phyloP scores from a whole-genome alignment of 2,113 vertebrate genomes.

The Chelonoidis abingdonii region DNA sequence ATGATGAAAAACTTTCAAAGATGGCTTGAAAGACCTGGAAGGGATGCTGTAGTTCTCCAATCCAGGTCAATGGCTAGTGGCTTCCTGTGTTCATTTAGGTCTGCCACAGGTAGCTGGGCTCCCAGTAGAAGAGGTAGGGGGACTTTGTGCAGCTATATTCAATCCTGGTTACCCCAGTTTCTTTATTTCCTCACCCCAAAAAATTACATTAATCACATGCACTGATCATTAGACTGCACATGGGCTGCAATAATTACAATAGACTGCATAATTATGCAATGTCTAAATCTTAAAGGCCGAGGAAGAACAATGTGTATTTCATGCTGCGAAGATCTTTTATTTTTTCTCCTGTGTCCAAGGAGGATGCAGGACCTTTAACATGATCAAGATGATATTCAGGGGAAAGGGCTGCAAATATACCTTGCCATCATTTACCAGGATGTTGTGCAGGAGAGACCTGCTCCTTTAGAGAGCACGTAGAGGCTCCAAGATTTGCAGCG shows the following conservation, averaged over 20 bases:
- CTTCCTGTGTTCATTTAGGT: not conserved
- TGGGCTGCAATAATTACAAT: not conserved
- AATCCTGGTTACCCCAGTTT: rapidly evolving
- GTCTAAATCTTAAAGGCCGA: not conserved
- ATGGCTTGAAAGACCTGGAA: not conserved
- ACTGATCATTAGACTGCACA: not conserved
- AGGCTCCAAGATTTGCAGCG: not conserved
- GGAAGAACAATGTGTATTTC: not conserved
- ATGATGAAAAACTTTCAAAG: not conserved
- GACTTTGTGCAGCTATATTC: not conserved
- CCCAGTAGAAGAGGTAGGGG: not conserved
- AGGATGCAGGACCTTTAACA: not conserved
- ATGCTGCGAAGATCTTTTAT: not conserved
- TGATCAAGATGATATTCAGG: not conserved
- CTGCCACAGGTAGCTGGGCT: not conserved
- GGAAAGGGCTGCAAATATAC: not conserved
- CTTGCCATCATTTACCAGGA: not conserved
- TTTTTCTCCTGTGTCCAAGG: not conserved
- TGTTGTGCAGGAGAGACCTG: not conserved
- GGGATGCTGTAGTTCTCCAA: not conserved
- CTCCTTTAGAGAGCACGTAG: not conserved
- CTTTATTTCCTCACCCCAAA: not conserved
- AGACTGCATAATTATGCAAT: not conserved
- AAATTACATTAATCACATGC: not conserved
- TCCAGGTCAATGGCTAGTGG: not conserved